A percentile compares a stretch with the other conserved stretches of the same genome.
phyloP scores from a whole-genome alignment of 2,888 invertebrate species.

The Aelia acuminata region DNA sequence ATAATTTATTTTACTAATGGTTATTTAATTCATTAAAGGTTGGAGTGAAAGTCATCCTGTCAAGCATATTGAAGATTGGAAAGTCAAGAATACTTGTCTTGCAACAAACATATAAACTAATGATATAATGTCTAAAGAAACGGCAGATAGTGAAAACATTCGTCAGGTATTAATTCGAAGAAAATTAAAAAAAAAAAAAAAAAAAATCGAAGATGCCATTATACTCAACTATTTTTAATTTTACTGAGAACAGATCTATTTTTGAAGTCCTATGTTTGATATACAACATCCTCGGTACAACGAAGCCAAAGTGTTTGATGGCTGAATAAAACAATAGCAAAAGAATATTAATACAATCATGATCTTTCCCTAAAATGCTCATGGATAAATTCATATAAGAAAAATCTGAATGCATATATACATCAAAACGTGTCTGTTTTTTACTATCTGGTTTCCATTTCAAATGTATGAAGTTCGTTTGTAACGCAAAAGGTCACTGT shows the following conservation, averaged over 20 bases:
- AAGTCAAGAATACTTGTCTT: neutral
- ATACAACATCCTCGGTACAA: neutral
- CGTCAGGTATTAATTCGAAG: too few relatives aligned
- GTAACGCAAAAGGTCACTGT: neutral
- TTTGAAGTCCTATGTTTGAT: constrained; percentile 13
- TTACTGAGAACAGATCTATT: neutral
- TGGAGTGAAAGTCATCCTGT: neutral
- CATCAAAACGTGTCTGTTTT: neutral
- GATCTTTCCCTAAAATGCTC: neutral
- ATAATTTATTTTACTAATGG: constrained; percentile 17
- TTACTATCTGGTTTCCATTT: neutral
- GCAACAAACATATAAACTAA: too few relatives aligned
- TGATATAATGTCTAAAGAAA: too few relatives aligned
- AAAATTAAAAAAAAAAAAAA: too few relatives aligned
- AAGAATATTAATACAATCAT: neutral
- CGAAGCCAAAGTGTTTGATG: neutral
- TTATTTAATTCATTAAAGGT: neutral
- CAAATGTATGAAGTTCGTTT: neutral
- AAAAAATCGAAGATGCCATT: neutral
- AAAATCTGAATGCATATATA: neutral
- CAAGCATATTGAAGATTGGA: neutral
- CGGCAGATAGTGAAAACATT: too few relatives aligned
- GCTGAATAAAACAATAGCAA: neutral
- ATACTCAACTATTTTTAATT: neutral
- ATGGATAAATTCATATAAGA: neutral